Evolutionary conservation across 2,113 vertebrate genomes (phyloP).

Genomic region (Takifugu bimaculatus): DNA sequence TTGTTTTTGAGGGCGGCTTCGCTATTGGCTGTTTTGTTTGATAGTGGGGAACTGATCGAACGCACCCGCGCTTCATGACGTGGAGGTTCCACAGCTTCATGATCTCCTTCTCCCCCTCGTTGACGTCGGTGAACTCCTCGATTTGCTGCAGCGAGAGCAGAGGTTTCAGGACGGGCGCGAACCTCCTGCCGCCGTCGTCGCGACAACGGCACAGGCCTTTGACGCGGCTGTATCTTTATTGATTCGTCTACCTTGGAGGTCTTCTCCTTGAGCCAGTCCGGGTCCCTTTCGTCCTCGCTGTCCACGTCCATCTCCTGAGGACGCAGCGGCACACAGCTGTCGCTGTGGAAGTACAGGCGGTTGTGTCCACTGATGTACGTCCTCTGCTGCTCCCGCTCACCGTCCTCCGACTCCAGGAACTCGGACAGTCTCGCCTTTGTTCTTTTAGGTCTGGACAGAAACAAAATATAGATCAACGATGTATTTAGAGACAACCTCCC

Average conservation of each 20-base stretch:
- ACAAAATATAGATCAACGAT: background rate
- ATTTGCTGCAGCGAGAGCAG: slow-evolving; percentile 83
- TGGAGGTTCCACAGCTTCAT: slow-evolving; percentile 98
- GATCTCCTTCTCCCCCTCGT: slow-evolving; percentile 98
- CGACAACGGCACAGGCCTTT: background rate
- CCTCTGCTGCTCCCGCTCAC: slow-evolving; percentile 87
- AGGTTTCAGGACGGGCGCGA: background rate
- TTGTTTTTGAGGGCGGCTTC: background rate
- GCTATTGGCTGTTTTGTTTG: too few relatives aligned
- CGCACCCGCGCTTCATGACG: slow-evolving; percentile 94
- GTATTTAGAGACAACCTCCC: background rate
- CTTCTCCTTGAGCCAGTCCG: slow-evolving; percentile 95
- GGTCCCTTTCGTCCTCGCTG: slow-evolving; percentile 95
- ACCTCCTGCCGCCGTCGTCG: background rate
- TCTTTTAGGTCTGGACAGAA: slow-evolving; percentile 81
- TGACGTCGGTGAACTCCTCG: slow-evolving; percentile 96
- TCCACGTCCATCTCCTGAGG: slow-evolving; percentile 97
- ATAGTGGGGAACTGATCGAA: background rate
- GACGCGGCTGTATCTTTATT: too few relatives aligned
- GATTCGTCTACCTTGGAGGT: slow-evolving; percentile 80
- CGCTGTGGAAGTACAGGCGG: slow-evolving; percentile 95
- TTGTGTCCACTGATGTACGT: slow-evolving; percentile 94
- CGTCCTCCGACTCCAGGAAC: slow-evolving; percentile 94
- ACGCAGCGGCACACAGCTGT: slow-evolving; percentile 90
- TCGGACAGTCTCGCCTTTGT: slow-evolving; percentile 93